Evolutionary conservation across 2,113 vertebrate species (phyloP).

Genomic region (Microcebus lehilahytsara): DNA sequence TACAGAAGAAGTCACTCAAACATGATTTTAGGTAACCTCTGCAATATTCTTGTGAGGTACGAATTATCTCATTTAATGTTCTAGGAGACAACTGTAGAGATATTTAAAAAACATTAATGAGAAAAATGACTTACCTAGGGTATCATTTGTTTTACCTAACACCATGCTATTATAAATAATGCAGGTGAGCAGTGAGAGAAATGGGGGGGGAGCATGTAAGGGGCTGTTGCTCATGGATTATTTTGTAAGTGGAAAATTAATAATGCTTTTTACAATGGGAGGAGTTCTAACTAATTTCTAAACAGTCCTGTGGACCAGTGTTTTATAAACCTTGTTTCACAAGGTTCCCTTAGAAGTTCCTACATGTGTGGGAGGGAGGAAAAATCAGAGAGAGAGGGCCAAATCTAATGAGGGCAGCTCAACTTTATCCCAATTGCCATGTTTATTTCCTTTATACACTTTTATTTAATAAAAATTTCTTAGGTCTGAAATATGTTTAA

Average conservation of each 20-base stretch:
- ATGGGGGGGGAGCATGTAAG: too few species aligned
- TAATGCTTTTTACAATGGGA: neutral
- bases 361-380: neutral
- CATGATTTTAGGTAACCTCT: neutral
- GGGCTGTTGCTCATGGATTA: neutral
- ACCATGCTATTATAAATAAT: neutral
- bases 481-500: neutral
- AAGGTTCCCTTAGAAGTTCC: neutral
- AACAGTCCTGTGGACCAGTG: neutral
- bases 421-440: neutral
- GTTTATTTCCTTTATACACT: neutral
- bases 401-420: neutral
- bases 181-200: neutral
- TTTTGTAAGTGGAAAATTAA: neutral
- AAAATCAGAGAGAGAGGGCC: neutral
- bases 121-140: neutral
- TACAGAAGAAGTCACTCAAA: neutral
- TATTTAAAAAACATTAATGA: neutral
- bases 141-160: neutral
- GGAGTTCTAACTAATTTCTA: neutral
- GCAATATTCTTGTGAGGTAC: neutral
- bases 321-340: neutral
- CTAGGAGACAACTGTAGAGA: neutral
- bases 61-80: neutral
- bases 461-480: neutral